A percentile compares a stretch with the other conserved stretches of the same genome.
phyloP scores from a whole-genome alignment of 1,140 invertebrate species.

The Thaumatotibia leucotreta region DNA sequence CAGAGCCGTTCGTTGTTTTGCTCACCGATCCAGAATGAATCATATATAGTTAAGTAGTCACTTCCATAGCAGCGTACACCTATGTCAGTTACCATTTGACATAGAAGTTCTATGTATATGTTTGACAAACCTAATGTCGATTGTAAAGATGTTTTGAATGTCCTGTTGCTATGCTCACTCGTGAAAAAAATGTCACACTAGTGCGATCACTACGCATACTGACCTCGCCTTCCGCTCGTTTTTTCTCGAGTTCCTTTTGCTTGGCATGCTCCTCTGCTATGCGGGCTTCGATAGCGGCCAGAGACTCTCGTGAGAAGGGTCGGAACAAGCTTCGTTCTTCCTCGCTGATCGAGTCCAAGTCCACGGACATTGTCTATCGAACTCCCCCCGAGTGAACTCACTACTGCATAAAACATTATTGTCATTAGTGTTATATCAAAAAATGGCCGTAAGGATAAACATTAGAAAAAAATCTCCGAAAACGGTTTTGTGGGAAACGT shows the following conservation, averaged over 20 bases:
- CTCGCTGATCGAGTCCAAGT: slow-evolving; percentile 92
- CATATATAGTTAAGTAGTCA: background rate
- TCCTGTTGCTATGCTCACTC: slow-evolving; percentile 37
- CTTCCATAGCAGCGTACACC: background rate
- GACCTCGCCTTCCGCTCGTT: slow-evolving; percentile 96
- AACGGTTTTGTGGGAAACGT: no score
- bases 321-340: slow-evolving; percentile 96
- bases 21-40: background rate
- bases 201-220: slow-evolving; percentile 32
- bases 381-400: slow-evolving; percentile 76
- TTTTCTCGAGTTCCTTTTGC: slow-evolving; percentile 96
- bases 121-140: background rate
- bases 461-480: no score
- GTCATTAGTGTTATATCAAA: slow-evolving; percentile 13
- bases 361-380: slow-evolving; percentile 89
- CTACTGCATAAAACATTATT: slow-evolving; percentile 44
- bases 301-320: slow-evolving; percentile 97
- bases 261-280: slow-evolving; percentile 96
- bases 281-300: slow-evolving; percentile 93
- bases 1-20: slow-evolving; percentile 27
- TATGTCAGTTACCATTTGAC: background rate
- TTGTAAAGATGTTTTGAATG: slow-evolving; percentile 8
- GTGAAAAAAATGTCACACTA: slow-evolving; percentile 13
- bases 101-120: background rate
- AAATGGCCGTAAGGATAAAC: background rate